Percentiles rank a stretch among this genome's conserved stretches.
These are phyloP conservation scores for Pemphredon lugubris DNA, from an alignment of 2,888 invertebrate species.

Conservation along the genomic window DNA sequence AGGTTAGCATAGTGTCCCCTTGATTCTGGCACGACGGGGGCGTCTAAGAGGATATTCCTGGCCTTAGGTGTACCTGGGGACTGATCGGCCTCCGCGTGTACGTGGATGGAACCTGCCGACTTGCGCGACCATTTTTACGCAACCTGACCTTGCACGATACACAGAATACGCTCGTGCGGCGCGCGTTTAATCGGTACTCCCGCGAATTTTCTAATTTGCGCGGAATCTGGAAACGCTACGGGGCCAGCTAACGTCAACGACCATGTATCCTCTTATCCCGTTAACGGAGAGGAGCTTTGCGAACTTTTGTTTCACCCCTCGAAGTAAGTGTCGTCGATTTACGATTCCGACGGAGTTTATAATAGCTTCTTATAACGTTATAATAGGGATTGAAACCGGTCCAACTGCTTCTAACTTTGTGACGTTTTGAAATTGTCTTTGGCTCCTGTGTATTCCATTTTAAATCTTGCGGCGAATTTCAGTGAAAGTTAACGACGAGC, in stretches of 20 bases:
- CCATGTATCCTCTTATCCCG: no score
- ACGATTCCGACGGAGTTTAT: background rate
- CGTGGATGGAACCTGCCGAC: constrained; percentile 29
- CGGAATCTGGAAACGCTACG: no score
- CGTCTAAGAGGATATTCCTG: constrained; percentile 66
- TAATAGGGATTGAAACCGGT: background rate
- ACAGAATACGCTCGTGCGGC: constrained; percentile 7
- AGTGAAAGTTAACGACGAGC: background rate
- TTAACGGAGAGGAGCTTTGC: no score
- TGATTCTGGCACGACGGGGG: constrained; percentile 62
- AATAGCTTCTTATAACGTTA: background rate
- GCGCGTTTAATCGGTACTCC: background rate
- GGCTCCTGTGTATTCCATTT: background rate
- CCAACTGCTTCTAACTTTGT: background rate
- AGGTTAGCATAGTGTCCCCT: constrained; percentile 63
- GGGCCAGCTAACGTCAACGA: no score
- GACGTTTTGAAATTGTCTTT: background rate
- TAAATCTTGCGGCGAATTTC: background rate
- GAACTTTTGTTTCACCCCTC: no score
- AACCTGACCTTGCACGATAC: constrained; percentile 61
- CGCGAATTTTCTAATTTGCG: no score
- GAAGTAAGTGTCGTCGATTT: no score
- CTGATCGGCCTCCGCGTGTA: constrained; percentile 50
- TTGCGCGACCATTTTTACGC: constrained; percentile 49
- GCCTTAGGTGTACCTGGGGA: constrained; percentile 66